phyloP scores from a whole-genome alignment of 2,888 invertebrate species.

The Drosophila yooni region DNA sequence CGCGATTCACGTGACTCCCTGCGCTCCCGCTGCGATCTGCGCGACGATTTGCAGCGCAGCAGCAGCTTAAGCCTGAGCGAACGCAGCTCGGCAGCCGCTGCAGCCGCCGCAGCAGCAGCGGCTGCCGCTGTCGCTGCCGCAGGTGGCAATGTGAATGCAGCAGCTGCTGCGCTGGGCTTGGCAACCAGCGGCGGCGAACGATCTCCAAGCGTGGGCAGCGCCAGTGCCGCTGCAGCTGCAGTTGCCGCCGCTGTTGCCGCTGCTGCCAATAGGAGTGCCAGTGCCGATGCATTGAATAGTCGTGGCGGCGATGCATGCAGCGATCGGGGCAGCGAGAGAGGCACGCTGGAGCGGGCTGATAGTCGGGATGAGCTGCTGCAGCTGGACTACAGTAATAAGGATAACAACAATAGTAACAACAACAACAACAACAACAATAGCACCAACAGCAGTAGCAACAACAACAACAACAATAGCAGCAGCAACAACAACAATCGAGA shows the following conservation, averaged over 20 bases:
- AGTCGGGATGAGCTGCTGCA: slow-evolving; percentile 85
- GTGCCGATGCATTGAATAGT: slow-evolving; percentile 74
- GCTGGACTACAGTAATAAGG: slow-evolving; percentile 84
- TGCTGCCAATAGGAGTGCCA: slow-evolving; percentile 79
- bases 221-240: slow-evolving; percentile 80
- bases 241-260: slow-evolving; percentile 80
- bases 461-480: slow-evolving; percentile 46
- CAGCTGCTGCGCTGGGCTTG: slow-evolving; percentile 82
- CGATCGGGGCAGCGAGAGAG: slow-evolving; percentile 76
- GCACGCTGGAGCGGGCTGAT: slow-evolving; percentile 82
- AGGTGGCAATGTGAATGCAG: slow-evolving; percentile 79
- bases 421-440: slow-evolving; percentile 59
- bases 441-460: slow-evolving; percentile 51
- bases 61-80: slow-evolving; percentile 83
- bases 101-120: slow-evolving; percentile 80
- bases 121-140: slow-evolving; percentile 79
- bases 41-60: slow-evolving; percentile 83
- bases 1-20: slow-evolving; percentile 81
- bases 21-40: slow-evolving; percentile 81
- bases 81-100: slow-evolving; percentile 82
- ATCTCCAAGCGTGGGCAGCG: slow-evolving; percentile 84
- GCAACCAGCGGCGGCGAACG: slow-evolving; percentile 79
- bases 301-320: slow-evolving; percentile 71
- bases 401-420: slow-evolving; percentile 75
- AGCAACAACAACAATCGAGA: slow-evolving; percentile 60